Evolutionary conservation across 1,140 invertebrate species (phyloP), one percentile per base, ranked within the genome.

Genomic region (Hylaeus anthracinus): DNA sequence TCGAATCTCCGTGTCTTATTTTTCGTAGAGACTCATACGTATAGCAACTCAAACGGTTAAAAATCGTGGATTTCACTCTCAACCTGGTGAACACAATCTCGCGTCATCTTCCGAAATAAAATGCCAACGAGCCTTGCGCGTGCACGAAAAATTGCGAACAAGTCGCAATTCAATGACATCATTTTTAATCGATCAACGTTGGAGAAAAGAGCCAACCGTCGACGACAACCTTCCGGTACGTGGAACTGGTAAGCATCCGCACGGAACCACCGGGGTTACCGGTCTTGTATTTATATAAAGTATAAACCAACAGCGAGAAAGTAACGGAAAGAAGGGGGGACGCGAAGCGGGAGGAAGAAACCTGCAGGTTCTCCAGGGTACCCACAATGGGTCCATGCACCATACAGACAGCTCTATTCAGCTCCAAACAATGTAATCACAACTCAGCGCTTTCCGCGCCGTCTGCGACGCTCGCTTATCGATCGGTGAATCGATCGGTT

Each of bases 401-500:
- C 83, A 88, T 90, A 85, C 83, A 88, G 86, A 88, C 87, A 84
- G 84, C 88, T 90, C 86, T 87, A 91, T 90, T 91, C 88, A 91
- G 72, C 81, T 85, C 72, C 88, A 89, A 88, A 91, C 90, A 91
- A 91, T 90, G 84, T 85, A 89, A 91, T 91, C 89, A 91, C 90
- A 90, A 90, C 90, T 90, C 90, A 91, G 90, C 90, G 82, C 69
- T 90, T 91, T 87, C 89, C 81, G 74, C 84, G 76, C 79, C 74
- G 74, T 82, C 63, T 61, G 75, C 86, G 83, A 86, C 79, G 86
- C 58, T 81, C 77, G 48, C 72, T 88, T 87, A 87, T 87, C 86
- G 86, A 83, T 85, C 78, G 73, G 71, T 77, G 81, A 84, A 86
- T 87, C 87, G 88, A 86, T 86, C 83, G 26, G 82, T 88, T 89